A percentile compares a stretch with the other conserved stretches of the same genome.
Conservation (phyloP, 2,113 vertebrate genomes). For the Blennius ocellaris region DNA sequence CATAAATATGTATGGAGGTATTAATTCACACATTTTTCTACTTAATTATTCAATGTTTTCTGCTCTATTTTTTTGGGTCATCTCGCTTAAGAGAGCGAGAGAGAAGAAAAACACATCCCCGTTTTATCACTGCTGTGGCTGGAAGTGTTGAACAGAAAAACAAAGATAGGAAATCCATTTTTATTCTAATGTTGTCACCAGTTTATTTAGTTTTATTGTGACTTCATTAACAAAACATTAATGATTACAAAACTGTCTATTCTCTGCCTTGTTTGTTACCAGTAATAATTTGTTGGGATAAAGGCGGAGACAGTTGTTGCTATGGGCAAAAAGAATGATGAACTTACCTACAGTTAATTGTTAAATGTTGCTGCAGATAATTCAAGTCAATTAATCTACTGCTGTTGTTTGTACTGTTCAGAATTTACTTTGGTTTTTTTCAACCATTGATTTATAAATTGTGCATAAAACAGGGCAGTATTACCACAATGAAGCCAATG, state of each 20-base stretch:
- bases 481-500: background rate
- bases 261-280: background rate
- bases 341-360: background rate
- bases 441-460: background rate
- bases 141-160: background rate
- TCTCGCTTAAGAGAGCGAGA: background rate
- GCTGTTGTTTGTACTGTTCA: background rate
- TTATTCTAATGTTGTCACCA: background rate
- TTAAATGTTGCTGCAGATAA: background rate
- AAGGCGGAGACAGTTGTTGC: background rate
- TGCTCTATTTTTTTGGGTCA: background rate
- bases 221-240: no score
- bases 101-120: no score
- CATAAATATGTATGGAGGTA: background rate
- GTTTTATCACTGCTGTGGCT: background rate
- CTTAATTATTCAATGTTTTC: background rate
- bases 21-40: background rate
- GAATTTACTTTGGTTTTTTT: background rate
- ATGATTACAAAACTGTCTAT: no score
- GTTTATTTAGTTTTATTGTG: no score
- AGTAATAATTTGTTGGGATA: background rate
- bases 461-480: background rate
- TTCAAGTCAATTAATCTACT: background rate
- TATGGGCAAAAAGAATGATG: background rate
- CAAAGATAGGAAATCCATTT: background rate